Conservation (phyloP, 2,888 invertebrate genomes). For the Epinotia ramella region DNA sequence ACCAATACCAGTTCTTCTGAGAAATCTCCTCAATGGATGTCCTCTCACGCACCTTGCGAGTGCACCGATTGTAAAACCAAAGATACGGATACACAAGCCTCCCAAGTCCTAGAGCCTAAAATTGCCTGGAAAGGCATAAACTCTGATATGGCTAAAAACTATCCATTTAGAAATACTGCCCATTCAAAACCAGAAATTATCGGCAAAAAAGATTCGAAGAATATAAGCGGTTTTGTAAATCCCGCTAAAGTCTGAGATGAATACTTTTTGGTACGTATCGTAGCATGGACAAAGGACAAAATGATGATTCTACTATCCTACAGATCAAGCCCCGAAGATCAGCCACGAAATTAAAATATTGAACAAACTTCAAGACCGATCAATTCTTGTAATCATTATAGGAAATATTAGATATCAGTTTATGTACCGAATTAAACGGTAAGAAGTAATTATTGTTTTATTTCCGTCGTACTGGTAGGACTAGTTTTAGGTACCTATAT, state of each 20-base stretch:
- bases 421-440: not conserved
- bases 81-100: not conserved
- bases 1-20: not conserved
- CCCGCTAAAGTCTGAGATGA: not conserved
- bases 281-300: not conserved
- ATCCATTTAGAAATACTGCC: not conserved
- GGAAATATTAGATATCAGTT: not conserved
- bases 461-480: not conserved
- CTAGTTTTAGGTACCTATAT: no score
- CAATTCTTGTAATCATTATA: no score
- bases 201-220: not conserved
- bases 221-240: constrained; percentile 4
- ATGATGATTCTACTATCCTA: not conserved
- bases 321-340: not conserved
- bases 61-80: not conserved
- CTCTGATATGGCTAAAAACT: not conserved
- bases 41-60: not conserved
- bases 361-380: no score
- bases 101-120: not conserved
- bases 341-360: no score
- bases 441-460: constrained; percentile 1
- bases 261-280: no score
- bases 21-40: not conserved
- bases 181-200: not conserved
- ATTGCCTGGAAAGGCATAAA: not conserved